Base-by-base conservation (phyloP, 2,888 invertebrate genomes). In the Odiellus spinosus region DNA sequence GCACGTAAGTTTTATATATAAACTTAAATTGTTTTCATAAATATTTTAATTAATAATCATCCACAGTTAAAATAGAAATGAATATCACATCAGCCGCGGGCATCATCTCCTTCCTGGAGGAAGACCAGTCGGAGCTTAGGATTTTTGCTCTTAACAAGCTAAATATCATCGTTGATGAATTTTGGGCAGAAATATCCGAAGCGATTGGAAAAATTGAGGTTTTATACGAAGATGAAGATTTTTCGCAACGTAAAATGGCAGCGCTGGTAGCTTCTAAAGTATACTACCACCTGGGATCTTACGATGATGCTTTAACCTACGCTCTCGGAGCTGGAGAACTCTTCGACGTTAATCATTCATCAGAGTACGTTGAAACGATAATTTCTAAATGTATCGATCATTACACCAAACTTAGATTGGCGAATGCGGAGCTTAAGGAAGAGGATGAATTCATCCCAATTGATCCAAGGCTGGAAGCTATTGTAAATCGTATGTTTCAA, bases 101-200 rank as follows among this genome's bases (percentile, higher is more conserved):
- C 66, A 86, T 95, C 56, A 85, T 95, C 63, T 87, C 93, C 70
- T 78, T 95, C 60, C 73, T 95, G 58, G 91, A 95, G 67, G 95
- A 95, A 68, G 82, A 86, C 44, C 83, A 86, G 73, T 77, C 84
- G 12, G 90, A 93, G 68, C 73, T 95, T 49, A 90, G 93, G 70
- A 79, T 85, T 20, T 95, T 91, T 65, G 93, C 95, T 14, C 68
- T 96, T 59, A 82, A 82, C 62, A 90, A 91, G 64, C 72, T 96
- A 59, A 84, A 95, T 68, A 76, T 77, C 62, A 86, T 96, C 60
- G 93, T 95, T 1, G 90, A 95, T 66, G 86, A 90, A 64, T 96
- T 96, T 70, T 96, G 95, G 95, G 88, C 95, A 8, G 95, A 96
- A 71, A 95, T 96, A 59, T 91, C 93, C 0, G 95, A 96, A 68